phyloP scores from a whole-genome alignment of 2,797 vertebrate species.

The Amazonetta brasiliensis region DNA sequence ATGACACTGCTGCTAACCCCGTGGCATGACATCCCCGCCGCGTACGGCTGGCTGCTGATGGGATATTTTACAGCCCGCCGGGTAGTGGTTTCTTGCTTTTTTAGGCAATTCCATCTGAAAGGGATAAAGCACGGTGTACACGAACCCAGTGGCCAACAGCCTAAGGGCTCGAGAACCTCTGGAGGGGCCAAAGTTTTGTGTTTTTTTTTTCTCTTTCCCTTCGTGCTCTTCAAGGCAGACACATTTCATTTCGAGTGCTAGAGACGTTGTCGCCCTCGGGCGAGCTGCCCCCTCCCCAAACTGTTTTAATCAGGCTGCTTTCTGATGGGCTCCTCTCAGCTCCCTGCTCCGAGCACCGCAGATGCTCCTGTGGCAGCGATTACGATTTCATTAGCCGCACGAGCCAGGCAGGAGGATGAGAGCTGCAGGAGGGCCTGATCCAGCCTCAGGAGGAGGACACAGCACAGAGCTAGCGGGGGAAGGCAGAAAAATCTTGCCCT shows the following conservation, averaged over 20 bases:
- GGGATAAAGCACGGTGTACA: background rate
- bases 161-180: conserved; percentile 43
- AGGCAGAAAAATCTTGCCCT: background rate
- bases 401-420: background rate
- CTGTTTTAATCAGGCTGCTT: conserved; percentile 47
- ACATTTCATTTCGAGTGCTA: conserved; percentile 47
- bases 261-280: conserved; percentile 53
- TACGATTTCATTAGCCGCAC: background rate
- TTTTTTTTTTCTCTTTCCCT: conserved; percentile 16
- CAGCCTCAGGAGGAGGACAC: background rate
- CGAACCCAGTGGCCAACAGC: conserved; percentile 39
- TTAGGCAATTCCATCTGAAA: conserved; percentile 32
- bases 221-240: background rate
- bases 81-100: conserved; percentile 24
- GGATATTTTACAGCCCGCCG: conserved; percentile 37
- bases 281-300: conserved; percentile 57
- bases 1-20: conserved; percentile 42
- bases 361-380: conserved; percentile 21
- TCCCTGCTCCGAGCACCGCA: background rate
- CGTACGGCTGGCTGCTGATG: conserved; percentile 37
- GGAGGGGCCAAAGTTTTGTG: conserved; percentile 43
- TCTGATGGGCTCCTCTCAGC: background rate
- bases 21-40: background rate
- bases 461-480: background rate
- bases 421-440: background rate